Percentiles rank a stretch among this genome's conserved stretches.
phyloP scores from a whole-genome alignment of 2,888 invertebrate species.

The Charanyca ferruginea region DNA sequence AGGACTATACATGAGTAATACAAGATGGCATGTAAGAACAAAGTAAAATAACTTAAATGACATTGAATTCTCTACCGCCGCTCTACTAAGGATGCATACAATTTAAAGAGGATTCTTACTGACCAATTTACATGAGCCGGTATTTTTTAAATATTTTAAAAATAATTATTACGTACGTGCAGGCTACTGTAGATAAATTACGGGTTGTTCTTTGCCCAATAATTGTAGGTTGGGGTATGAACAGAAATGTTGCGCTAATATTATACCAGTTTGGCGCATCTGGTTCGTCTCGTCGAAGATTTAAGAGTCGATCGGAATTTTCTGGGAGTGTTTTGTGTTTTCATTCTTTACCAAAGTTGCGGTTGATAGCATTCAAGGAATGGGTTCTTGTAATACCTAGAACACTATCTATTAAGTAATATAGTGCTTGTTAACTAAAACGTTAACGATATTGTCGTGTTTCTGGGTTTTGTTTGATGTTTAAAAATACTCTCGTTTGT shows the following conservation, averaged over 20 bases:
- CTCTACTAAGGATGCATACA: slow-evolving; percentile 41
- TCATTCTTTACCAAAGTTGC: slow-evolving; percentile 7
- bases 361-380: not conserved
- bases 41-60: slow-evolving; percentile 44
- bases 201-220: slow-evolving; percentile 78
- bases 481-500: too few relatives aligned
- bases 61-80: slow-evolving; percentile 47
- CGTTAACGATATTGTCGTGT: not conserved
- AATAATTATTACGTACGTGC: slow-evolving; percentile 78
- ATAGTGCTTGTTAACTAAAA: not conserved
- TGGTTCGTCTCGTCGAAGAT: slow-evolving; percentile 63
- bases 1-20: slow-evolving; percentile 54
- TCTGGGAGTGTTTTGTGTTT: slow-evolving; percentile 34
- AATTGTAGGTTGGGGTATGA: slow-evolving; percentile 76
- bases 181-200: slow-evolving; percentile 81
- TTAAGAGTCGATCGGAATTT: slow-evolving; percentile 57
- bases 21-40: slow-evolving; percentile 43
- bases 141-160: slow-evolving; percentile 76
- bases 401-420: too few relatives aligned
- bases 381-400: too few relatives aligned
- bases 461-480: too few relatives aligned
- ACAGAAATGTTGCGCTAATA: slow-evolving; percentile 78
- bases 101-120: slow-evolving; percentile 49
- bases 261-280: slow-evolving; percentile 73
- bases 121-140: slow-evolving; percentile 50